Percentiles rank a stretch among this genome's conserved stretches.
phyloP scores from a whole-genome alignment of 2,797 vertebrate species.

The Gambusia yucatana region DNA sequence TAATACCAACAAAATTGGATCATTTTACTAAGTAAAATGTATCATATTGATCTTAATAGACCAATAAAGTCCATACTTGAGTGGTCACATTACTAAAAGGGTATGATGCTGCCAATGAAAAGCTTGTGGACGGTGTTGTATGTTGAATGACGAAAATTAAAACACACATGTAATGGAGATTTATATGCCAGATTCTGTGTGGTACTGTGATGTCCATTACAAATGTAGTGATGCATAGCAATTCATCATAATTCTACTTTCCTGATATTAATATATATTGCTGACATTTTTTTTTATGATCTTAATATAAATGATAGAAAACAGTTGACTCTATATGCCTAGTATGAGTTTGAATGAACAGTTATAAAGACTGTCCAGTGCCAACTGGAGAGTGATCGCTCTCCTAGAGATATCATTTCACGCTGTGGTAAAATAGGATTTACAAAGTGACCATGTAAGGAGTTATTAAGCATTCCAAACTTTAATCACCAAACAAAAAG shows the following conservation, averaged over 20 bases:
- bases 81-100: slow-evolving; percentile 61
- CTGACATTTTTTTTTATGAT: slow-evolving; percentile 30
- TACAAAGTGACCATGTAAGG: slow-evolving; percentile 69
- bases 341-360: slow-evolving; percentile 58
- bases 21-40: slow-evolving; percentile 68
- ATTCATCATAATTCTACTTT: slow-evolving; percentile 11
- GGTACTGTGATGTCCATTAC: slow-evolving; percentile 4
- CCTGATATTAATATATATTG: slow-evolving; percentile 3
- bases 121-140: slow-evolving; percentile 20
- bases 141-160: slow-evolving; percentile 3
- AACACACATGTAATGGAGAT: slow-evolving; percentile 28
- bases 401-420: slow-evolving; percentile 63
- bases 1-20: slow-evolving; percentile 42
- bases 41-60: slow-evolving; percentile 65
- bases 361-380: slow-evolving; percentile 67
- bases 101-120: slow-evolving; percentile 49
- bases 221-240: not conserved
- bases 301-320: slow-evolving; percentile 34
- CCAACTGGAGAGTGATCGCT: slow-evolving; percentile 68
- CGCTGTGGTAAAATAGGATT: slow-evolving; percentile 67
- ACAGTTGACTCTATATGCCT: slow-evolving; percentile 36
- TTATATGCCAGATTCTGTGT: slow-evolving; percentile 28
- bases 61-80: slow-evolving; percentile 53
- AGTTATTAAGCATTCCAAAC: slow-evolving; percentile 49
- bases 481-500: slow-evolving; percentile 79